Conservation (phyloP, 2,797 vertebrate species). For the Darevskia nairensis region DNA sequence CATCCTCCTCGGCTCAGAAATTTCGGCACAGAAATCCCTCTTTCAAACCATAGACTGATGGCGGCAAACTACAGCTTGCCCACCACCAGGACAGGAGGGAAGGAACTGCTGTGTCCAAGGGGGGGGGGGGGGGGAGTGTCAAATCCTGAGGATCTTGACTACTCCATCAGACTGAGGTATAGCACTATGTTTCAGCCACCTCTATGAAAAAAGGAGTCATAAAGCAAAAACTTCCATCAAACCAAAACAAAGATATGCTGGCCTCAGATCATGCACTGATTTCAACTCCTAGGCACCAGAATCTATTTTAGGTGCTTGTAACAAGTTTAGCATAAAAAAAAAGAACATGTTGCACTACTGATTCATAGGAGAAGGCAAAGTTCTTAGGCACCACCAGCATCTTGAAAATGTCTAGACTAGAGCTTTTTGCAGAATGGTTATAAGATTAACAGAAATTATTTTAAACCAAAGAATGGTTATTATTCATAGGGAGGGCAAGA, state of each 20-base stretch:
- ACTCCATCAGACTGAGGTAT: no score
- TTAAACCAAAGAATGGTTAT: not conserved
- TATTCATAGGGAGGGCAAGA: not conserved
- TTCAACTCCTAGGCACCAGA: no score
- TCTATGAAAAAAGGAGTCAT: no score
- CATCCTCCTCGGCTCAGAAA: not conserved
- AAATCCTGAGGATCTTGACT: no score
- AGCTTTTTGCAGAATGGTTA: not conserved
- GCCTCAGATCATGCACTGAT: no score
- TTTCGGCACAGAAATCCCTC: not conserved
- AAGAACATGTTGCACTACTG: not conserved
- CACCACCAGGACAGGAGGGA: not conserved
- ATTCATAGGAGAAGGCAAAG: not conserved
- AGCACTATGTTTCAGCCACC: no score
- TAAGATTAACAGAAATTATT: not conserved
- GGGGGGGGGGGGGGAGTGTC: no score
- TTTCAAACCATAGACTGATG: not conserved
- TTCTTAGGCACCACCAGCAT: not conserved
- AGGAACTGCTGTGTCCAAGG: not conserved
- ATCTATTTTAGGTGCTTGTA: no score
- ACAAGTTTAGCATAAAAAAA: no score
- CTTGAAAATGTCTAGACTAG: not conserved
- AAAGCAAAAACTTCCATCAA: no score
- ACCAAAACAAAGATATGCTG: no score
- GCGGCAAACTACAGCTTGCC: not conserved